Evolutionary conservation across 2,888 invertebrate genomes (phyloP).

Genomic region (Heteromyza rotundicornis): DNA sequence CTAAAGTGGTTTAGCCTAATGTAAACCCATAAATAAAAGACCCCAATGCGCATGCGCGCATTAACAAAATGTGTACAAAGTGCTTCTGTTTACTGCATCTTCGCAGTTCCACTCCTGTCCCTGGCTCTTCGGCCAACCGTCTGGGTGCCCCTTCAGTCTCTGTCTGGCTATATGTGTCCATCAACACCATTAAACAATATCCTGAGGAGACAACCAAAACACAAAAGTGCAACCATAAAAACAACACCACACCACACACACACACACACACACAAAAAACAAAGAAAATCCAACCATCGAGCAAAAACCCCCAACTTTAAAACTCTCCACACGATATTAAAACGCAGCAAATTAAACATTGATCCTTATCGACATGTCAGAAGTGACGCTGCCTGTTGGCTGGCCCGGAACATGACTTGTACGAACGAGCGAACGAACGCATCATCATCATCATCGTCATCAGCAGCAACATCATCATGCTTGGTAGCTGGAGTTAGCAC

Average conservation of each 20-base stretch:
- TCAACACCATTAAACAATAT: constrained; percentile 50
- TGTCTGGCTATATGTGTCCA: constrained; percentile 26
- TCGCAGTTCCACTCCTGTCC: constrained; percentile 5
- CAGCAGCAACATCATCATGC: no score
- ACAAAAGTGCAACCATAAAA: constrained; percentile 54
- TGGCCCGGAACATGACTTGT: not conserved
- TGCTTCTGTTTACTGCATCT: constrained; percentile 52
- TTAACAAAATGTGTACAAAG: constrained; percentile 54
- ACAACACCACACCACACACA: constrained; percentile 47
- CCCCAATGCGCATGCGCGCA: constrained; percentile 38
- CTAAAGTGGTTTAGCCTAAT: constrained; percentile 61
- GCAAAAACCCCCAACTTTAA: not conserved
- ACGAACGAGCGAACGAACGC: no score
- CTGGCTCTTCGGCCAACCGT: not conserved
- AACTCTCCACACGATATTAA: constrained; percentile 37
- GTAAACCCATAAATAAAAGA: constrained; percentile 56
- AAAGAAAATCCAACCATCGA: constrained; percentile 4
- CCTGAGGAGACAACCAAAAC: constrained; percentile 39
- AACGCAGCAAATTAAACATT: constrained; percentile 50
- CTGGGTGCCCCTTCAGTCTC: constrained; percentile 27
- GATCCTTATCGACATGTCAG: constrained; percentile 57
- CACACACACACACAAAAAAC: no score
- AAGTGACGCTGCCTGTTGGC: constrained; percentile 36
- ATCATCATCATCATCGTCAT: no score
- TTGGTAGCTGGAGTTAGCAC: not conserved